Percentiles rank a stretch among this genome's conserved stretches.
These are phyloP conservation scores for Habroteleia sp. DNA, from an alignment of 2,888 invertebrate species.

Conservation along the genomic window DNA sequence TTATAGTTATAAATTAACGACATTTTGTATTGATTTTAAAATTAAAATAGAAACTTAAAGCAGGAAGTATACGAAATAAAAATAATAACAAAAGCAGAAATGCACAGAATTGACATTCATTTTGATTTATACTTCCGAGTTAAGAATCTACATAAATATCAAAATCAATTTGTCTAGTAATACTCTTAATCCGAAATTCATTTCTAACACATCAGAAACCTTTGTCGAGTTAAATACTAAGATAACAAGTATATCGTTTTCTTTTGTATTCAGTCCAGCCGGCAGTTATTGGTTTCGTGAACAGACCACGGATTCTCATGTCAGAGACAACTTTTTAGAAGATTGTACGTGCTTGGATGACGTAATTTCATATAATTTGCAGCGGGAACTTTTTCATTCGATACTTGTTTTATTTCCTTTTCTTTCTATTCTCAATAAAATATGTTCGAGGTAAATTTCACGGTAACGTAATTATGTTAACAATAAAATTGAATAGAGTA, in stretches of 20 bases:
- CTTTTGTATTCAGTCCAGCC: constrained; percentile 20
- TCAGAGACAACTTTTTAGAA: constrained; percentile 33
- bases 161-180: constrained; percentile 4
- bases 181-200: background rate
- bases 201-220: constrained; percentile 7
- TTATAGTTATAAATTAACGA: too few species aligned
- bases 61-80: too few species aligned
- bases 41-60: too few species aligned
- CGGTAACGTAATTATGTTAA: background rate
- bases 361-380: constrained; percentile 36
- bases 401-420: constrained; percentile 1
- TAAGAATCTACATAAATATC: background rate
- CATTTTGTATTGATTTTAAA: too few species aligned
- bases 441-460: too few species aligned
- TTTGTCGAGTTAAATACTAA: constrained; percentile 8
- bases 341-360: constrained; percentile 31
- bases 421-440: too few species aligned
- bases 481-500: too few species aligned
- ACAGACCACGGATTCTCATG: constrained; percentile 13
- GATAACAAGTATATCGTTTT: constrained; percentile 27
- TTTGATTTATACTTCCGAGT: too few species aligned
- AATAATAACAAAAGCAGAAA: too few species aligned
- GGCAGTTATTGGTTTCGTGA: constrained; percentile 37
- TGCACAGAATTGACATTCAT: too few species aligned
- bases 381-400: constrained; percentile 1